Evolutionary conservation across 2,888 invertebrate genomes (phyloP), one percentile per base, ranked within the genome.

Genomic region (Hylaea fasciaria): DNA sequence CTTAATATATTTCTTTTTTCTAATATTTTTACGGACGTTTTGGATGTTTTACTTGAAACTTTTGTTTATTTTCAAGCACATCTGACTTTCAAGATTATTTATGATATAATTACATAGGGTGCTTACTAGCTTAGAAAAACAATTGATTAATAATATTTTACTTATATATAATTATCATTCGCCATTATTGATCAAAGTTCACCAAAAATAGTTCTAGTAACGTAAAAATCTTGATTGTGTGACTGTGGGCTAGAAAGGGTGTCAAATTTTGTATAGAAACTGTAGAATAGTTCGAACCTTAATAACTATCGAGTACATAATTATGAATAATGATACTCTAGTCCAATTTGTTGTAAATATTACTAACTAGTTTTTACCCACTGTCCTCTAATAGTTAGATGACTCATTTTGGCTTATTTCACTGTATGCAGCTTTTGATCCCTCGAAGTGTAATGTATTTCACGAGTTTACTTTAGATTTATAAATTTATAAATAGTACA

Each of bases 1-100:
- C 0, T n/a, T 3, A 37, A 0, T 37, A 3, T 5, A 37, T n/a
- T n/a, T 37, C 11, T 3, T n/a, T 72, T 78, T 77, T 78, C 76
- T 73, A 64, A 45, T 22, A 37, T 10, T 46, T 17, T 46, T 48
- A 37, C 11, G 14, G 16, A 28, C 13, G 10, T 48, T 37, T 48
- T 48, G 47, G 37, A 48, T 17, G 0, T 10, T 35, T 41, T 29
- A 32, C 37, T 44, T 35, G 1, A 11, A 35, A 1, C 11, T 3
- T 37, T 37, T 37, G 1, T 37, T 37, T 12, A 37, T 37, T 12
- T n/a, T 7, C 22, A 5, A 3, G 37, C 37, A n/a, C 37, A n/a
- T 37, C 12, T 12, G 11, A 32, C 37, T 12, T 1, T 37, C 37
- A 37, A 37, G 37, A n/a, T 37, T 37, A 5, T 22, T 22, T 22